Base-by-base conservation (phyloP, 2,888 invertebrate species). In the Mellilla xanthometata region DNA sequence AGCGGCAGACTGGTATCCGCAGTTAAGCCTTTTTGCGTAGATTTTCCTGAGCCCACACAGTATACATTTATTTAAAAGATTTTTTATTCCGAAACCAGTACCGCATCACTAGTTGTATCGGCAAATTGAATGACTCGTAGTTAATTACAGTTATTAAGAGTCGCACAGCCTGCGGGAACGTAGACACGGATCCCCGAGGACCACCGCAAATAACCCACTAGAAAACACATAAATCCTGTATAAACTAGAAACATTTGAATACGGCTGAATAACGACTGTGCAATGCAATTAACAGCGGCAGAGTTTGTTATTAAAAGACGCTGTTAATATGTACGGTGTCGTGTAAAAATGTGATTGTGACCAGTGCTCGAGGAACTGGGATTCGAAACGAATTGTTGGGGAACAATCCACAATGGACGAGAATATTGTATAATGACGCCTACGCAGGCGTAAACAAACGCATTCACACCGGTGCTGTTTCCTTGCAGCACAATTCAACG, bases 91-190 rank as follows among this genome's bases (percentile, higher is more conserved):
- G n/a, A n/a, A n/a, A n/a, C n/a, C n/a, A n/a, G n/a, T n/a, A n/a
- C n/a, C n/a, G 9, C 47, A 40, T 38, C 47, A 38, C 47, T 41
- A 48, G 12, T 39, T 39, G 59, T 55, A 53, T 52, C 56, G 59
- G 59, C 69, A 68, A 69, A 72, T 70, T 72, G 72, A 73, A 74
- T 72, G 72, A 68, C 65, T 72, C 60, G 64, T 60, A 67, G 68
- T 73, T 85, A 84, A 86, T 84, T 82, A 78, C 82, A 68, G 81
- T 80, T 80, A 83, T 85, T 81, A 81, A 72, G 69, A 74, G 74
- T 74, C 64, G 72, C 72, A 64, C 58, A 62, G 65, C 73, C 69
- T 68, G 60, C 66, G 67, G 68, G 74, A 76, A 63, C 53, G 54
- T 59, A 73, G 76, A 72, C 75, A 76, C 71, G 72, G 73, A 74